Base-by-base conservation (phyloP, 1,140 invertebrate genomes). In the Pseudoatta argentina region DNA sequence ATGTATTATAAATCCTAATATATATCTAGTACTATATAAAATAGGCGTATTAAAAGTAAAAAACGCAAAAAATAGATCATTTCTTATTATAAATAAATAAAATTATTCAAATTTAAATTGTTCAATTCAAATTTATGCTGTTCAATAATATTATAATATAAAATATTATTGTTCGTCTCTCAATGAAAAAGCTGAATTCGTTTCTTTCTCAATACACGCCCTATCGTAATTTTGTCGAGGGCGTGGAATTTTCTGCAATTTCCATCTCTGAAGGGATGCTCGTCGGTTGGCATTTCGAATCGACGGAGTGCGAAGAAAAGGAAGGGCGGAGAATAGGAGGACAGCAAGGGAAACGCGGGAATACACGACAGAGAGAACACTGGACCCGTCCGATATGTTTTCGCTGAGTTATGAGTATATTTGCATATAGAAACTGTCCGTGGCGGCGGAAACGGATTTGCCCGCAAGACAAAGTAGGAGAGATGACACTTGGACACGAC, bases 391-490 rank as follows among this genome's bases (percentile, higher is more conserved):
- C 89, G 86, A 92, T 92, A 89, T 89, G 89, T 92, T 88, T 73
- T 85, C 83, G 48, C 53, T 93, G 93, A 94, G 91, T 93, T 91
- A 91, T 92, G 91, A 91, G 91, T 90, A 87, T 91, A 94, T 94
- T 94, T 94, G 92, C 93, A 94, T 94, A 90, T 87, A 93, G 93
- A 93, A 92, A 92, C 89, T 87, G 87, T 87, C 78, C 83, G 88
- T 72, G 88, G 86, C 86, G 75, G 86, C 86, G 83, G 79, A 75
- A 85, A 88, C 71, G 90, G 92, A 92, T 92, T 93, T 92, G 88
- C 83, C 81, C 39, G 87, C 85, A 88, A 87, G 77, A 78, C 85
- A 90, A 90, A 90, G 86, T 87, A 90, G 69, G 90, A 91, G 89
- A 91, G 88, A 92, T 92, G 93, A 93, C 88, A 91, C 89, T 91